phyloP scores from a whole-genome alignment of 2,888 invertebrate genomes.

The Branchinecta sandiegonensis region DNA sequence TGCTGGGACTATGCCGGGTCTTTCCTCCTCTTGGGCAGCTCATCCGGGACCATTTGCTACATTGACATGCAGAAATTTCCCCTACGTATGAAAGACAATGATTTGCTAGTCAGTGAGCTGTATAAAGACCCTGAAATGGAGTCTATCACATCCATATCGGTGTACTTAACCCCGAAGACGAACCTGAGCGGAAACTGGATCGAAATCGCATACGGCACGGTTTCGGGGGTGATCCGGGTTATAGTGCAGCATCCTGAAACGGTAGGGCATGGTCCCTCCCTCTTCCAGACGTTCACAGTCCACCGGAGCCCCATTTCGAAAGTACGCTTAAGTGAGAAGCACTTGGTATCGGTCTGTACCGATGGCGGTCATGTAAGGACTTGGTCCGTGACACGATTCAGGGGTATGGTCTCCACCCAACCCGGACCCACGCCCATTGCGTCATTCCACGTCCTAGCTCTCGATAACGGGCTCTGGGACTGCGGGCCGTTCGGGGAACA shows the following conservation, averaged over 20 bases:
- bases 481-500: conserved; percentile 90
- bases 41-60: conserved; percentile 91
- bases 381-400: conserved; percentile 89
- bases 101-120: conserved; percentile 86
- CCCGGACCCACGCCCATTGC: conserved; percentile 95
- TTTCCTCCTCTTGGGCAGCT: conserved; percentile 82
- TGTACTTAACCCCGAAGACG: conserved; percentile 96
- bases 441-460: conserved; percentile 85
- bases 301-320: conserved; percentile 64
- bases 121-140: conserved; percentile 70
- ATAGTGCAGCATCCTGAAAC: conserved; percentile 99
- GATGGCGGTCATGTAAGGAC: conserved; percentile 96
- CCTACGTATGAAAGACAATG: conserved; percentile 96
- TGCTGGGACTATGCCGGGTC: conserved; percentile 96
- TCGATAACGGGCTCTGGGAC: conserved; percentile 42
- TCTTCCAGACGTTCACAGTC: conserved; percentile 95
- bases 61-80: conserved; percentile 99
- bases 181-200: conserved; percentile 99
- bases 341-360: conserved; percentile 85
- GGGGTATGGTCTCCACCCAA: conserved; percentile 80
- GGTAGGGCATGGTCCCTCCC: conserved; percentile 91
- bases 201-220: conserved; percentile 97
- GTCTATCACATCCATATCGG: conserved; percentile 92
- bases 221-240: conserved; percentile 84
- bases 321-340: conserved; percentile 88